Conservation (phyloP, 2,113 vertebrate species). For the Crocuta crocuta region DNA sequence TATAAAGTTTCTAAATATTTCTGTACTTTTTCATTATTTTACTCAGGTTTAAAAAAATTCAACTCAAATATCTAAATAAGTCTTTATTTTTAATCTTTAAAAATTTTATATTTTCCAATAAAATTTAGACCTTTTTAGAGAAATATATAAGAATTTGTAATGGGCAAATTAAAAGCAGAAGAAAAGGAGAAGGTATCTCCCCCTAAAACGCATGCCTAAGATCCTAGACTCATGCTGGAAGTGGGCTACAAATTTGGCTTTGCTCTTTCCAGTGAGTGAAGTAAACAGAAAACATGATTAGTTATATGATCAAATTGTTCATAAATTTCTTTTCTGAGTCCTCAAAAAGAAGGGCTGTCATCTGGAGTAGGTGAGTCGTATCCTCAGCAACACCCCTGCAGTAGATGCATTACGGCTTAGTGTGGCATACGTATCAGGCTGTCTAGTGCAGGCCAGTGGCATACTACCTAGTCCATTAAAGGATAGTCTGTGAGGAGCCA, state of each 20-base stretch:
- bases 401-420: background rate
- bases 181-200: background rate
- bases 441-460: background rate
- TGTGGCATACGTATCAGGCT: background rate
- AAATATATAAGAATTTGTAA: background rate
- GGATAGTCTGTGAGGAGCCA: background rate
- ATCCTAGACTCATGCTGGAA: background rate
- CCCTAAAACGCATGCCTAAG: background rate
- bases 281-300: conserved; percentile 19
- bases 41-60: conserved; percentile 2
- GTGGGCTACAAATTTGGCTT: background rate
- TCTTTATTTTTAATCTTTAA: background rate
- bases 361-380: background rate
- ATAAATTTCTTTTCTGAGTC: background rate
- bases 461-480: background rate
- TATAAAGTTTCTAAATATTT: conserved; percentile 52
- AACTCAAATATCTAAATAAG: background rate
- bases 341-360: background rate
- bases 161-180: conserved; percentile 45
- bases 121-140: background rate
- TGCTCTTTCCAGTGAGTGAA: background rate
- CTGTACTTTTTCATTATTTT: background rate
- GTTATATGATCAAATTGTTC: background rate
- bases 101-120: background rate
- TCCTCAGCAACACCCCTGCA: background rate